Percentiles rank a stretch among this genome's conserved stretches.
phyloP scores from a whole-genome alignment of 2,888 invertebrate genomes.

The Oegoconia quadripuncta region DNA sequence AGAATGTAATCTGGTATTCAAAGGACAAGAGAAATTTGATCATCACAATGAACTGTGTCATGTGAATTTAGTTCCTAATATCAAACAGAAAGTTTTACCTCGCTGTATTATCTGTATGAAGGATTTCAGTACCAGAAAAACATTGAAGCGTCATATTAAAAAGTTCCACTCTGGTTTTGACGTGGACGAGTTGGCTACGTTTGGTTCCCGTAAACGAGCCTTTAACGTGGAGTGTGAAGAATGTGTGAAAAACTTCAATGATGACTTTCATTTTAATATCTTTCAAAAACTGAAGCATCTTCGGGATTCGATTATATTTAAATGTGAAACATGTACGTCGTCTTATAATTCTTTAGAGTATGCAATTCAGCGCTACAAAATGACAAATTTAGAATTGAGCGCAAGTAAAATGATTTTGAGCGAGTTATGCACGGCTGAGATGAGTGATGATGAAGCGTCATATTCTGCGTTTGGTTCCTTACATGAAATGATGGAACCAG shows the following conservation, averaged over 20 bases:
- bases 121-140: conserved; percentile 62
- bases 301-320: conserved; percentile 42
- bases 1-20: conserved; percentile 55
- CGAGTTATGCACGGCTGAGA: conserved; percentile 58
- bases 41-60: conserved; percentile 44
- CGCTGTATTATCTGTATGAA: conserved; percentile 59
- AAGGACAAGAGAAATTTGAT: conserved; percentile 54
- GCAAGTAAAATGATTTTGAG: conserved; percentile 54
- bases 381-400: conserved; percentile 26
- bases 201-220: conserved; percentile 32
- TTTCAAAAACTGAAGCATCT: conserved; percentile 43
- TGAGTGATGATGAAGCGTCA: conserved; percentile 50
- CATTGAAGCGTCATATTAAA: conserved; percentile 58
- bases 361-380: conserved; percentile 44
- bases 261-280: conserved; percentile 34
- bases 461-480: conserved; percentile 32
- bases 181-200: conserved; percentile 48
- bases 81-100: conserved; percentile 41
- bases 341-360: conserved; percentile 50
- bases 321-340: conserved; percentile 40
- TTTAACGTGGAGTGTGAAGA: conserved; percentile 50
- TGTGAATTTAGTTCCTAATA: conserved; percentile 26
- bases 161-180: conserved; percentile 59
- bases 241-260: conserved; percentile 50
- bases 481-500: conserved; percentile 41